Evolutionary conservation across 2,113 vertebrate genomes (phyloP), one percentile per base, ranked within the genome.

Genomic region (Thryonomys swinderianus): DNA sequence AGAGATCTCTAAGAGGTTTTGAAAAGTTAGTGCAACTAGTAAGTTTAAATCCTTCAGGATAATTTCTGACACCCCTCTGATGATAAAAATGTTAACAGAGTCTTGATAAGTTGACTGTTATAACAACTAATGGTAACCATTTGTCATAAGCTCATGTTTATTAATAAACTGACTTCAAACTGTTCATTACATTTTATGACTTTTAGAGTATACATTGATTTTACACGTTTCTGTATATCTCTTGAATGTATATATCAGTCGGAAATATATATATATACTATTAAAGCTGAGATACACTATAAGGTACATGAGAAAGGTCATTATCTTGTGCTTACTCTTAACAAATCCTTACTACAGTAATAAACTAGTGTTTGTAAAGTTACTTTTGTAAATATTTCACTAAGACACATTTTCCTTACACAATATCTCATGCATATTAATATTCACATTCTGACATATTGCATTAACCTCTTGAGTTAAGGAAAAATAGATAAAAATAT

Each of bases 341-440:
- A 57, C 3, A 84, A n/a, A 37, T 59, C 86, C 59, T 21, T 61
- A 61, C 59, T 61, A 61, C 21, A 25, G 23, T 61, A 61, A 8
- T 61, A 61, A 61, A 25, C 6, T 61, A 61, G 21, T 6, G 21
- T 10, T 42, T 92, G 4, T 30, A 73, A 3, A 48, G 66, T 90
- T 90, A 71, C n/a, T 94, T 80, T 90, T 37, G 8, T 73, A 88
- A 74, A 59, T 64, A 66, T 53, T 90, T 30, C 85, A 21, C 51
- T 73, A 59, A 42, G 7, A 53, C 25, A 21, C 10, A 55, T 27
- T 66, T 86, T 91, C 5, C 6, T 79, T 82, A n/a, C 7, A 64
- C 21, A 82, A 4, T 61, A 61, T 93, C 3, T 27, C 5, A 37
- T 82, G 5, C 12, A 30, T 73, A 21, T 40, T 95, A 42, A 83